Conservation (phyloP, 2,113 vertebrate species). For the Atractosteus spatula region DNA sequence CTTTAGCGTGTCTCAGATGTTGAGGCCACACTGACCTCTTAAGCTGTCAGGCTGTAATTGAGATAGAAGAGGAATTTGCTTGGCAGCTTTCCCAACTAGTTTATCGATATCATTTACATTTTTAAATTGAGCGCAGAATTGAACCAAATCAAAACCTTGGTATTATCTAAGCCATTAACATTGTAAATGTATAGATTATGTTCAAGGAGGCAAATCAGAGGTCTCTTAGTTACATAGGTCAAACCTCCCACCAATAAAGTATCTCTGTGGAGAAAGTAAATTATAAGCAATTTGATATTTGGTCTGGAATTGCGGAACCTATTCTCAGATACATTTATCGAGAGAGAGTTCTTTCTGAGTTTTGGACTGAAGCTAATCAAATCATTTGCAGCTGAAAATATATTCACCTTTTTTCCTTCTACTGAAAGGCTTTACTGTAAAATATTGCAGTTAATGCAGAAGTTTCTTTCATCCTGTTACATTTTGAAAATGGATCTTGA, state of each 20-base stretch:
- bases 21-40: slow-evolving; percentile 79
- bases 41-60: slow-evolving; percentile 82
- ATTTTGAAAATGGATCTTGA: no score
- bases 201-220: slow-evolving; percentile 34
- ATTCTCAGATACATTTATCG: no score
- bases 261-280: neutral
- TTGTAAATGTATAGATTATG: slow-evolving; percentile 22
- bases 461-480: no score
- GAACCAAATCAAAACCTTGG: slow-evolving; percentile 53
- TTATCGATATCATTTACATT: slow-evolving; percentile 85
- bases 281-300: no score
- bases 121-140: slow-evolving; percentile 68
- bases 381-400: no score
- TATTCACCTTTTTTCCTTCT: no score
- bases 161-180: slow-evolving; percentile 51
- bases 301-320: no score
- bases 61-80: slow-evolving; percentile 73
- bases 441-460: no score
- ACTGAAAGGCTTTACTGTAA: no score
- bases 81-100: slow-evolving; percentile 81
- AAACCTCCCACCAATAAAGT: neutral
- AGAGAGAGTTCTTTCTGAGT: no score
- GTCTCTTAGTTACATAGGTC: neutral
- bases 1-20: slow-evolving; percentile 80
- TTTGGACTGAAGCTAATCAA: no score